phyloP scores from a whole-genome alignment of 1,140 invertebrate genomes.

The Nomia melanderi region DNA sequence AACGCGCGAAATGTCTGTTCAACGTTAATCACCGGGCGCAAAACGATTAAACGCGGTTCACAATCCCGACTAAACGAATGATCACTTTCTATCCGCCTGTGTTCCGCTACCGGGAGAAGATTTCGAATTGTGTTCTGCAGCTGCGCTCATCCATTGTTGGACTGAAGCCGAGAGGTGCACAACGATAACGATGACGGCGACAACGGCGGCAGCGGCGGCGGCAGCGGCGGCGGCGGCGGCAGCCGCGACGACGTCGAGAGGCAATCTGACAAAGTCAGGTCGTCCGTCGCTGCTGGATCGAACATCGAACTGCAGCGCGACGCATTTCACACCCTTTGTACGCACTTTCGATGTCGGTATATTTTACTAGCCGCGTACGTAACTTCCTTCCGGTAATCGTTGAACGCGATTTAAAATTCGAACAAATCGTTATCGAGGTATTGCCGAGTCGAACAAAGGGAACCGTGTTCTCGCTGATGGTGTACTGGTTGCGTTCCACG shows the following conservation, averaged over 20 bases:
- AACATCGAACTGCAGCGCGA: constrained; percentile 62
- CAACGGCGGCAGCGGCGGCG: not conserved
- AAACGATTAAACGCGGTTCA: constrained; percentile 23
- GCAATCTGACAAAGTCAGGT: constrained; percentile 51
- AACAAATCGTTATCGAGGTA: constrained; percentile 39
- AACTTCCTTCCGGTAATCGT: constrained; percentile 41
- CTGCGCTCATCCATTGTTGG: constrained; percentile 41
- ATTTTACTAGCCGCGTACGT: constrained; percentile 6
- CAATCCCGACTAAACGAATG: constrained; percentile 2
- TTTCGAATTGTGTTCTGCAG: constrained; percentile 36
- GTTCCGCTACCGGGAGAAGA: constrained; percentile 31
- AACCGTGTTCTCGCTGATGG: not conserved
- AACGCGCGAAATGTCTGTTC: constrained; percentile 39
- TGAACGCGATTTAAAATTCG: constrained; percentile 35
- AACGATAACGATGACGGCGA: not conserved
- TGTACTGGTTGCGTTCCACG: not conserved
- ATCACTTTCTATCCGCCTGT: constrained; percentile 29
- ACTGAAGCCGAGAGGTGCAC: constrained; percentile 38
- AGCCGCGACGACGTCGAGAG: constrained; percentile 34
- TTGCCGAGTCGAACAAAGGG: constrained; percentile 26
- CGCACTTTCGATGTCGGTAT: constrained; percentile 27
- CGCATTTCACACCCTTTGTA: constrained; percentile 60
- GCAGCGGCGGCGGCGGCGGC: not conserved
- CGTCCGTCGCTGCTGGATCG: constrained; percentile 56
- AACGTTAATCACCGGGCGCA: constrained; percentile 3